Conservation (phyloP, 2,797 vertebrate genomes). For the Hyperoplus lanceolatus region DNA sequence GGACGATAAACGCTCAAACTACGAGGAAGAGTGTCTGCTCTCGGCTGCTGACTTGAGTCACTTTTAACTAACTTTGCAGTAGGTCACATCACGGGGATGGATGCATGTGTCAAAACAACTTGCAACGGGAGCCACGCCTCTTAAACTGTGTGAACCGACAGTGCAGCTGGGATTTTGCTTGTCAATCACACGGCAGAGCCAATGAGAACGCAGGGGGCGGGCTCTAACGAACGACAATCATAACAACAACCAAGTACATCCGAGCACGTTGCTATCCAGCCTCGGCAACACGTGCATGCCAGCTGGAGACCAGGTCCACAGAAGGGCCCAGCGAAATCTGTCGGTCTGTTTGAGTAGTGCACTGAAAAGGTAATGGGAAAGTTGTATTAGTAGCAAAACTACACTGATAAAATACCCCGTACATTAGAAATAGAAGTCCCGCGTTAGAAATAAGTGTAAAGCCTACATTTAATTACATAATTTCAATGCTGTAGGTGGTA, state of each 20-base stretch:
- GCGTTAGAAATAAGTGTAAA: background rate
- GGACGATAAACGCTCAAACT: background rate
- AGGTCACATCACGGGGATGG: conserved; percentile 60
- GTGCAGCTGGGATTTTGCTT: accelerated
- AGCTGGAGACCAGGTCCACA: background rate
- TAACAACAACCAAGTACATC: conserved; percentile 31
- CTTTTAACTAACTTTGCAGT: conserved; percentile 62
- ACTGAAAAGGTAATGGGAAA: background rate
- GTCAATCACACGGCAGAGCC: conserved; percentile 37
- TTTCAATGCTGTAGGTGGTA: background rate
- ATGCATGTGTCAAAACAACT: conserved; percentile 48
- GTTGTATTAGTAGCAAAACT: background rate
- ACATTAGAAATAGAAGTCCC: background rate
- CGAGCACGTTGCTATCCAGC: conserved; percentile 44
- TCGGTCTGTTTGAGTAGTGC: conserved; percentile 3
- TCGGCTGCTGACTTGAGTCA: conserved; percentile 29
- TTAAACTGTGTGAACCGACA: accelerated
- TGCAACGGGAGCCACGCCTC: conserved; percentile 29
- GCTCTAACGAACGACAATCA: background rate
- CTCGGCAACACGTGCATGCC: conserved; percentile 60
- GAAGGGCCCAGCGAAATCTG: conserved; percentile 36
- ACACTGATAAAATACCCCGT: background rate
- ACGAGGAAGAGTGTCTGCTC: background rate
- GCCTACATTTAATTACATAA: background rate
- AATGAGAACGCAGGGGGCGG: conserved; percentile 45